phyloP scores from a whole-genome alignment of 2,113 vertebrate species.

The Probosciger aterrimus region DNA sequence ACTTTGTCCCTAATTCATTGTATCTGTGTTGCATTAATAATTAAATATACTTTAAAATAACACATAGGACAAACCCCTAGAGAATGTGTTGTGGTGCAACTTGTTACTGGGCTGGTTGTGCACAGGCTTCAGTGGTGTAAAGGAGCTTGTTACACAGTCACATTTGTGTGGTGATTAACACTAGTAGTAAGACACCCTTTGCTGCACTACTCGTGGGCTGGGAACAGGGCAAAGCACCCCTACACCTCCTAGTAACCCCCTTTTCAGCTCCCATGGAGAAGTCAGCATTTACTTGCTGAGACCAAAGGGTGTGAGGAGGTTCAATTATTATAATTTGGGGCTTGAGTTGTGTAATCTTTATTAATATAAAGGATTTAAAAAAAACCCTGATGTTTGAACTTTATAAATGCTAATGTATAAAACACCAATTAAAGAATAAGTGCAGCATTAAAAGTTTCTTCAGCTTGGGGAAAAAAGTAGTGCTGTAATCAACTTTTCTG shows the following conservation, averaged over 20 bases:
- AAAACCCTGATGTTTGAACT: neutral
- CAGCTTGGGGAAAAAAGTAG: neutral
- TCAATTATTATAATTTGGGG: neutral
- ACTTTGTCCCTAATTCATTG: neutral
- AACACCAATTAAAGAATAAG: neutral
- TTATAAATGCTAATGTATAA: neutral
- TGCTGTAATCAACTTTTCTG: neutral
- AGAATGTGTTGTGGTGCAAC: neutral
- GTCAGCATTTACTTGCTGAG: neutral
- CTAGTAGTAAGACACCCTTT: too few relatives aligned
- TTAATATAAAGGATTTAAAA: neutral
- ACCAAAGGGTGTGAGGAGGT: neutral
- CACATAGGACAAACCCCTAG: neutral
- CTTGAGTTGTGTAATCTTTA: neutral
- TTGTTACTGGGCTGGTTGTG: neutral
- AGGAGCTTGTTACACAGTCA: neutral
- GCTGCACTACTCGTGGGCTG: rapidly evolving
- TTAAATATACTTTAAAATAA: neutral
- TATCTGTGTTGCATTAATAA: neutral
- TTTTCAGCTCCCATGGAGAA: neutral
- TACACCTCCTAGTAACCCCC: neutral
- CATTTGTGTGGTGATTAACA: neutral
- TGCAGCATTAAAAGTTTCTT: neutral
- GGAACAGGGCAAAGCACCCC: neutral
- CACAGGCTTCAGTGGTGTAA: neutral